Base-by-base conservation (phyloP, 2,113 vertebrate species). In the Stictonetta naevosa region DNA sequence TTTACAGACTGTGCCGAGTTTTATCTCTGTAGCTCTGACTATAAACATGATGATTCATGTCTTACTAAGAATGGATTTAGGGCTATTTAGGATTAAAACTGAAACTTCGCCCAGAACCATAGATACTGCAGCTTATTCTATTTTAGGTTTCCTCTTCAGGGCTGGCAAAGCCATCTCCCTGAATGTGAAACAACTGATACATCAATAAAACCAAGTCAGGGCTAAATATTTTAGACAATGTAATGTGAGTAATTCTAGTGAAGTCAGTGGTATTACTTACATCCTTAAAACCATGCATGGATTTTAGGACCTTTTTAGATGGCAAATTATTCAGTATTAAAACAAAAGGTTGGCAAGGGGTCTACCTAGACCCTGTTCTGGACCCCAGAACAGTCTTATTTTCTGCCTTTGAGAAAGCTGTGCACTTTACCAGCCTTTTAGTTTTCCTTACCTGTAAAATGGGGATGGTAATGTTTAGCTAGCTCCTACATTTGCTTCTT, bases 41-140 rank as follows among this genome's bases (percentile, higher is more conserved):
- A 78, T 92, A 96, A 96, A 95, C 94, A 95, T 4, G 63, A 83
- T 92, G 85, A 93, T 94, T 96, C 75, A 77, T 73, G 14, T 92
- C 77, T 96, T 71, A 64, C 76, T 62, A 85, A 86, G 83, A 83
- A 68, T 25, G 60, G 62, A 87, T 95, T 95, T 85, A 90, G 48
- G 79, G 72, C 56, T 87, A 58, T 85, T 95, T 86, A 83, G 87
- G 83, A 95, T 85, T 93, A 83, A 87, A 83, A 60, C 64, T 86
- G 81, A 92, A 95, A 91, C 67, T 84, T 89, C 92, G 90, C 81
- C 86, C 83, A 92, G 78, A 95, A 83, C 36, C n/a, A 42, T 78
- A 79, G 79, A 94, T 68, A 52, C 48, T 88, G 34, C 73, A 81
- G 14, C 44, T 79, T 90, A 78, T 83, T 77, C 91, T 95, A 34